A percentile compares a stretch with the other conserved stretches of the same genome.
phyloP scores from a whole-genome alignment of 1,140 invertebrate species.

The Nymphalis io region DNA sequence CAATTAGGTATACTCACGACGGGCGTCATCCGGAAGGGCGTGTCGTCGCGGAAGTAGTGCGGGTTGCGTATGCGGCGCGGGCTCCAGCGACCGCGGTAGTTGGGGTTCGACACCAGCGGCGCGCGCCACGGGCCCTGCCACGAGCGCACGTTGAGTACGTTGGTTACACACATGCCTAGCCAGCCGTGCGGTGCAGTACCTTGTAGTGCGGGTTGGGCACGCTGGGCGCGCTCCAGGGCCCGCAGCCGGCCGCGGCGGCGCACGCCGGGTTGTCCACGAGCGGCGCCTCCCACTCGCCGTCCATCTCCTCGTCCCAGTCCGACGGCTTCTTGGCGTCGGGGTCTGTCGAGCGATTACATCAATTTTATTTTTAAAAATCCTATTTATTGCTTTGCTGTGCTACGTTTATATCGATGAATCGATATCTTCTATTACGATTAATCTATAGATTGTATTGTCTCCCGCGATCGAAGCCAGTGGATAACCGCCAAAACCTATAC shows the following conservation, averaged over 20 bases:
- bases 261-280: slow-evolving; percentile 96
- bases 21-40: slow-evolving; percentile 94
- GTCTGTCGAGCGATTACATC: slow-evolving; percentile 78
- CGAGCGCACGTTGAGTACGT: too few relatives aligned
- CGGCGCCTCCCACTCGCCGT: slow-evolving; percentile 98
- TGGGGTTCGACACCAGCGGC: slow-evolving; percentile 95
- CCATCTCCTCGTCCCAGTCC: slow-evolving; percentile 99
- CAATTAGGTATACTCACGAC: slow-evolving; percentile 97
- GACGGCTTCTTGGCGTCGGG: slow-evolving; percentile 92
- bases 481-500: too few relatives aligned
- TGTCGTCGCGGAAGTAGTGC: slow-evolving; percentile 94
- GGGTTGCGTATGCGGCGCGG: slow-evolving; percentile 94
- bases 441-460: too few relatives aligned
- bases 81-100: slow-evolving; percentile 97
- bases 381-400: too few relatives aligned
- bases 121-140: slow-evolving; percentile 92
- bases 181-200: slow-evolving; percentile 42
- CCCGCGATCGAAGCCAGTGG: too few relatives aligned
- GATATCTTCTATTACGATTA: too few relatives aligned
- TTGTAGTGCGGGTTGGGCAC: slow-evolving; percentile 96
- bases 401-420: too few relatives aligned
- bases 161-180: slow-evolving; percentile 93
- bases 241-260: slow-evolving; percentile 92
- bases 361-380: too few relatives aligned
- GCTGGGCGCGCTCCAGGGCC: slow-evolving; percentile 92